phyloP scores from a whole-genome alignment of 1,140 invertebrate genomes.

The Magallana angulata region DNA sequence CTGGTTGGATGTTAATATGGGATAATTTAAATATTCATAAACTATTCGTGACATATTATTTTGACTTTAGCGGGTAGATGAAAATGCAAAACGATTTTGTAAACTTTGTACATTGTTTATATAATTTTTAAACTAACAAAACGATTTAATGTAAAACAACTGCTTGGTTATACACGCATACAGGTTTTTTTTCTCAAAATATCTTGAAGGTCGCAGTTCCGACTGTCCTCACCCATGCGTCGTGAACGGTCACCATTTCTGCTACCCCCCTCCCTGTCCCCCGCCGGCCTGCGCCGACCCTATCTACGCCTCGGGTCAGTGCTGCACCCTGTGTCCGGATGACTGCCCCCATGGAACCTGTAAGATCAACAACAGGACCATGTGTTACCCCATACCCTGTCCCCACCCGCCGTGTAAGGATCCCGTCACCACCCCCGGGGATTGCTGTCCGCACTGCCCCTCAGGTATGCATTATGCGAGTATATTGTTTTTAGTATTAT shows the following conservation, averaged over 20 bases:
- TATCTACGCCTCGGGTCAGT: slow-evolving; percentile 25
- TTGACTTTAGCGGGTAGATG: no score
- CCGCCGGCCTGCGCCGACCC: slow-evolving; percentile 16
- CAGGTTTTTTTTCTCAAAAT: no score
- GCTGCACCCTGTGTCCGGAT: slow-evolving; percentile 28
- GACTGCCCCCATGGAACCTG: slow-evolving; percentile 23
- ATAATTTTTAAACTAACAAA: no score
- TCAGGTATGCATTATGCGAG: not conserved
- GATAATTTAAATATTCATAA: no score
- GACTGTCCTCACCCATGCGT: slow-evolving; percentile 41
- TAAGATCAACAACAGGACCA: not conserved
- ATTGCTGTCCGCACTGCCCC: slow-evolving; percentile 46
- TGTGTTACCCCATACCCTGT: slow-evolving; percentile 36
- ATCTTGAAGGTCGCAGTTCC: no score
- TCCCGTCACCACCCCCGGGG: slow-evolving; percentile 38
- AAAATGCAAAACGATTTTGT: no score
- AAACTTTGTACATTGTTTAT: no score
- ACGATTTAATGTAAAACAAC: no score
- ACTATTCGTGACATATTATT: no score
- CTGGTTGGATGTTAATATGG: no score
- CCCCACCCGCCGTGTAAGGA: slow-evolving; percentile 26
- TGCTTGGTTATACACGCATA: no score
- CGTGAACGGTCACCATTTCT: slow-evolving; percentile 17
- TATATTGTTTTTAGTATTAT: no score
- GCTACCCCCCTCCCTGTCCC: slow-evolving; percentile 35